phyloP scores from a whole-genome alignment of 1,140 invertebrate genomes.

The Leucophenga varia region DNA sequence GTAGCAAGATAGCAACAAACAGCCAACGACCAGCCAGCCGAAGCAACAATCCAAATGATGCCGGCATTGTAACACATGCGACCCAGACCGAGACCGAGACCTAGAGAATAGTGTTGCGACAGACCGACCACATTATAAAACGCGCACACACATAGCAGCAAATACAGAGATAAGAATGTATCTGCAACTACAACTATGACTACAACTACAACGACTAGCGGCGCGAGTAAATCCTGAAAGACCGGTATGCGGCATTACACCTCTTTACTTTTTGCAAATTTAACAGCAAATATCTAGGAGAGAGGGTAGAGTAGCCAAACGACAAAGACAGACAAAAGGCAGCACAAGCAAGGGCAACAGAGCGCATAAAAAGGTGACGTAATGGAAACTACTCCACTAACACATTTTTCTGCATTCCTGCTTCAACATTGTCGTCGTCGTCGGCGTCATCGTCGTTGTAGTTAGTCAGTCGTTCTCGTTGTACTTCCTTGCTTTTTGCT shows the following conservation, averaged over 20 bases:
- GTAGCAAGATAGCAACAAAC: neutral
- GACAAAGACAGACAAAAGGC: neutral
- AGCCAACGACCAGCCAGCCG: no score
- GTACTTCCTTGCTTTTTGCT: no score
- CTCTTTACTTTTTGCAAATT: no score
- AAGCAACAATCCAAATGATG: no score
- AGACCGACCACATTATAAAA: slow-evolving; percentile 8
- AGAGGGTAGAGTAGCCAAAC: neutral
- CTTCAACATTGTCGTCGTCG: slow-evolving; percentile 13
- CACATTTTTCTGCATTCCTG: slow-evolving; percentile 57
- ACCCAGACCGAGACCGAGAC: slow-evolving; percentile 33
- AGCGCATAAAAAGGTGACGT: slow-evolving; percentile 46
- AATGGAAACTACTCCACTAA: slow-evolving; percentile 57
- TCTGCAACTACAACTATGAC: neutral
- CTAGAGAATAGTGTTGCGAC: slow-evolving; percentile 18
- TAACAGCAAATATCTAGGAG: no score
- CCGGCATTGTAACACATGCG: neutral
- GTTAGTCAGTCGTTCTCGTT: no score
- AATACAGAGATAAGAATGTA: slow-evolving; percentile 1
- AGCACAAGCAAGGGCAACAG: neutral
- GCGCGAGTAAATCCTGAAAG: no score
- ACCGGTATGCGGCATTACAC: no score
- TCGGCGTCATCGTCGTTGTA: neutral
- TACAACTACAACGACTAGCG: slow-evolving; percentile 3
- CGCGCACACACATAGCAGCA: slow-evolving; percentile 11